phyloP scores from a whole-genome alignment of 2,888 invertebrate genomes.

The Teleogryllus oceanicus region DNA sequence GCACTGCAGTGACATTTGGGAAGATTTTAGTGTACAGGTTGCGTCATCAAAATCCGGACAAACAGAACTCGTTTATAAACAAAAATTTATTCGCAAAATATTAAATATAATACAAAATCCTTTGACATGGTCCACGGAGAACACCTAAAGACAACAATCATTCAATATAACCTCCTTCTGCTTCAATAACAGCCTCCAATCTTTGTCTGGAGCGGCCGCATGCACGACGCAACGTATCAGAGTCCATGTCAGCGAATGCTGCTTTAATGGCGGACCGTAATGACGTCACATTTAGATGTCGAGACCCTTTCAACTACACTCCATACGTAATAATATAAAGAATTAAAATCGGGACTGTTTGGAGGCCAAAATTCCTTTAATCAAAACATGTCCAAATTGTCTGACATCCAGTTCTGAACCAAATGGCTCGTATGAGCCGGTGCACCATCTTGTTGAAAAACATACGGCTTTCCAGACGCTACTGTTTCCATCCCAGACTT shows the following conservation, averaged over 20 bases:
- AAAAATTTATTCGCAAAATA: neutral
- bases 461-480: neutral
- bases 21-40: too few species aligned
- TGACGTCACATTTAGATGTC: constrained; percentile 5
- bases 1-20: too few species aligned
- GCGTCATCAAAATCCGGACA: too few species aligned
- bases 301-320: constrained; percentile 22
- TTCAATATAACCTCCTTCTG: neutral
- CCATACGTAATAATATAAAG: neutral
- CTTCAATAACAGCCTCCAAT: neutral
- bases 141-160: neutral
- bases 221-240: neutral
- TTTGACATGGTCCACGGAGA: constrained; percentile 1
- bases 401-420: neutral
- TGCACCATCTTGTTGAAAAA: neutral
- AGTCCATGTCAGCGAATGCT: neutral
- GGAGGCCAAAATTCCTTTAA: constrained; percentile 19
- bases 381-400: neutral
- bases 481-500: neutral
- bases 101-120: constrained; percentile 11
- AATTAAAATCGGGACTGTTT: neutral
- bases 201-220: neutral
- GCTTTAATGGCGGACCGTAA: neutral
- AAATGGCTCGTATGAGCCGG: neutral
- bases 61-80: neutral